Percentiles rank a stretch among this genome's conserved stretches.
These are phyloP conservation scores for Hylyphantes graminicola DNA, from an alignment of 1,140 invertebrate genomes.

Conservation along the genomic window DNA sequence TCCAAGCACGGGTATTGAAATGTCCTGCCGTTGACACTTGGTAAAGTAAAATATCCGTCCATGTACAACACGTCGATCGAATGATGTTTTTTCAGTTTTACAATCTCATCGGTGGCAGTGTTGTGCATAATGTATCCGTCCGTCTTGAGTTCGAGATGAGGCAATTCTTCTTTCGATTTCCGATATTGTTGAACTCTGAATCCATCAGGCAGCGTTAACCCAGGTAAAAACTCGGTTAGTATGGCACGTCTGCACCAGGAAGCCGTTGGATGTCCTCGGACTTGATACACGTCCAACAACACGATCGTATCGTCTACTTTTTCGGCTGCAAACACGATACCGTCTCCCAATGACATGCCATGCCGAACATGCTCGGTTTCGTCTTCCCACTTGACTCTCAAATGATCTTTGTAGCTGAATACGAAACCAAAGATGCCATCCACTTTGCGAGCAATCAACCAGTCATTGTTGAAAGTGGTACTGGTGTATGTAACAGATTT, in stretches of 20 bases:
- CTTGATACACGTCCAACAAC: conserved; percentile 32
- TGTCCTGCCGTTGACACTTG: neutral
- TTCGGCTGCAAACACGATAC: conserved; percentile 12
- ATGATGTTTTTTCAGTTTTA: neutral
- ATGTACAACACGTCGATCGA: conserved; percentile 8
- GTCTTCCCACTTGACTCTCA: conserved; percentile 32
- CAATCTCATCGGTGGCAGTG: neutral
- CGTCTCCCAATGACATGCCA: neutral
- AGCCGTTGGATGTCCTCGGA: neutral
- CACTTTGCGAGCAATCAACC: conserved; percentile 1
- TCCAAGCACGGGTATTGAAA: neutral
- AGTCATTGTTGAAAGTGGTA: neutral
- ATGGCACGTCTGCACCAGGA: neutral
- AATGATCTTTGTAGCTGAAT: neutral
- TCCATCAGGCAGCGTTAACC: neutral
- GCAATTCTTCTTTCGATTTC: neutral
- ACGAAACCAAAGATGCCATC: conserved; percentile 19
- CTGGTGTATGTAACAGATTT: neutral
- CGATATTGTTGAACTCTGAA: neutral
- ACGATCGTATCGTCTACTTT: neutral
- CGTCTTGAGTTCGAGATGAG: neutral
- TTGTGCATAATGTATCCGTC: conserved; percentile 8
- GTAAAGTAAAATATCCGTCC: neutral
- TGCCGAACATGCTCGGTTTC: neutral
- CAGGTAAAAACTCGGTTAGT: neutral